Conservation (phyloP, 2,888 invertebrate genomes). For the Electrophaes corylata region DNA sequence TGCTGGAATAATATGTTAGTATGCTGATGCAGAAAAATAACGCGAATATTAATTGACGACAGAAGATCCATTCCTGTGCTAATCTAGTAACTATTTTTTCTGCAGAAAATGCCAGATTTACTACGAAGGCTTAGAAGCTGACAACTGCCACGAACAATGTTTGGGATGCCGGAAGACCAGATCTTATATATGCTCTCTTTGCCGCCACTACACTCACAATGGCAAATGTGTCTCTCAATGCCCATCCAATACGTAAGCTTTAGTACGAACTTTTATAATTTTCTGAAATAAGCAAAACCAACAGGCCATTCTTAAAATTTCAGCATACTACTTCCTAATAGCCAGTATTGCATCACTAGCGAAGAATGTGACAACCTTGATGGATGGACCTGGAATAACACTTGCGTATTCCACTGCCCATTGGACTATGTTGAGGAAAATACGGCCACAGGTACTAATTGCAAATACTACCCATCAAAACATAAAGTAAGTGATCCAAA, state of each 20-base stretch:
- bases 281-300: not conserved
- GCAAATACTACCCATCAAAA: constrained; percentile 53
- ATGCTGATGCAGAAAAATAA: not conserved
- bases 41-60: too few relatives aligned
- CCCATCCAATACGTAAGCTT: constrained; percentile 86
- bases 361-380: constrained; percentile 85
- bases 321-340: constrained; percentile 79
- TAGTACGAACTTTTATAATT: not conserved
- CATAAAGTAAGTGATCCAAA: constrained; percentile 5
- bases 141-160: constrained; percentile 89
- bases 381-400: constrained; percentile 85
- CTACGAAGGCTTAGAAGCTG: constrained; percentile 65
- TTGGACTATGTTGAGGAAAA: constrained; percentile 48
- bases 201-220: constrained; percentile 84
- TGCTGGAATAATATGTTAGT: constrained; percentile 74
- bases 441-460: constrained; percentile 38
- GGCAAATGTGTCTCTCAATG: constrained; percentile 86
- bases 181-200: constrained; percentile 86
- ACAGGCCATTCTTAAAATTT: constrained; percentile 31
- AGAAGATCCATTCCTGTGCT: too few relatives aligned
- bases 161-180: constrained; percentile 89
- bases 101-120: constrained; percentile 80
- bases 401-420: constrained; percentile 83
- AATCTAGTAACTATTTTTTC: too few relatives aligned
- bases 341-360: constrained; percentile 88